Base-by-base conservation (phyloP, 1,140 invertebrate species). In the Pseudomyrmex cubaensis region DNA sequence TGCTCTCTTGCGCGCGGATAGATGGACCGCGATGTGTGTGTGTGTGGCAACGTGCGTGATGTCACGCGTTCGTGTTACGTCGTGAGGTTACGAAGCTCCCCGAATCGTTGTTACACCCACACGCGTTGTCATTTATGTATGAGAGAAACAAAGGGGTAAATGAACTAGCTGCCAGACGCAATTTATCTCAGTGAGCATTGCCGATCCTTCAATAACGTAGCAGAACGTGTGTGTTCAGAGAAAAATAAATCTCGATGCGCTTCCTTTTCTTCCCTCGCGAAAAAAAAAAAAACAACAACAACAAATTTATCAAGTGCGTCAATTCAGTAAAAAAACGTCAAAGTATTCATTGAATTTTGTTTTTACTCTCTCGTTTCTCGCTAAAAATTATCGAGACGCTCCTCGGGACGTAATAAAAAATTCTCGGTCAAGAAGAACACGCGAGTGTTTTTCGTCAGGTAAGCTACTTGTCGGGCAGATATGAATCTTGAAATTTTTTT, bases 41-140 rank as follows among this genome's bases (percentile, higher is more conserved):
- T 35, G 35, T 35, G 5, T 7, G 5, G 35, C 35, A 35, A 35
- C 17, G 44, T 50, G 57, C 50, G 69, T 52, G 54, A 85, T 61
- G 46, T 83, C 72, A 66, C 50, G 50, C 56, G 57, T 62, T 74
- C 20, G n/a, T 35, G 35, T 61, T 74, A 56, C 62, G 44, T 86
- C 70, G 35, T 35, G 69, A 87, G 80, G 73, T 74, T 76, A 72
- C 66, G 20, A 12, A 48, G 35, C 5, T 17, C 15, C 25, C 20
- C 50, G 74, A 50, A 25, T 57, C 20, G 17, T 77, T 50, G 22
- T 78, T 69, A 48, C 67, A 15, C 10, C 20, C 5, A 25, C 22
- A 13, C 35, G 5, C 5, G 5, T 35, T 20, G 52, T 69, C 64
- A n/a, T 50, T 59, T n/a, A 54, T 7, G 35, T 17, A 25, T 44